These are phyloP conservation scores for Zaprionus africanus DNA, from an alignment of 1,140 invertebrate genomes.

Conservation along the genomic window DNA sequence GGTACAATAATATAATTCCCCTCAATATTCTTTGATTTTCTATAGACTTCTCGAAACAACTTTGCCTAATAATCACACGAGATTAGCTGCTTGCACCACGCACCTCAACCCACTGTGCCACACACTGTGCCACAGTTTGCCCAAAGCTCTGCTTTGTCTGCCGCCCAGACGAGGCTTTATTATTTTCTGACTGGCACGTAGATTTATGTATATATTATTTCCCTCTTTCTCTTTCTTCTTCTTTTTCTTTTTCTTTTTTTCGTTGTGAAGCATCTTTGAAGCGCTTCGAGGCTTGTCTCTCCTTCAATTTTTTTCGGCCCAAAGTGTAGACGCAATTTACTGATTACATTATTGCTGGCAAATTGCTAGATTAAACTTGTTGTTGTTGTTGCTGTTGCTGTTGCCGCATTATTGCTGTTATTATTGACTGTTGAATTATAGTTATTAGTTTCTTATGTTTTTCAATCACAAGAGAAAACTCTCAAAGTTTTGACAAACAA, in stretches of 20 bases:
- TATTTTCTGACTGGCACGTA: conserved; percentile 79
- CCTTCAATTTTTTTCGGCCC: conserved; percentile 37
- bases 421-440: conserved; percentile 73
- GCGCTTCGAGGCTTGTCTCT: conserved; percentile 54
- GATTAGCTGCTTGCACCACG: not conserved
- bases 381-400: conserved; percentile 32
- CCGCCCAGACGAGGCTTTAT: conserved; percentile 68
- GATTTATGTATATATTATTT: conserved; percentile 79
- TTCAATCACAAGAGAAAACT: conserved; percentile 28
- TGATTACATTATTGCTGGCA: conserved; percentile 80
- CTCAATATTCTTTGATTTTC: not conserved
- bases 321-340: conserved; percentile 78
- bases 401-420: conserved; percentile 58
- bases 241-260: conserved; percentile 38
- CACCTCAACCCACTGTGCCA: conserved; percentile 48
- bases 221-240: conserved; percentile 23
- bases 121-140: conserved; percentile 56
- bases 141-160: conserved; percentile 40
- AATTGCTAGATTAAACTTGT: conserved; percentile 78
- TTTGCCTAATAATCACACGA: not conserved
- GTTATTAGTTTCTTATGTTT: conserved; percentile 66
- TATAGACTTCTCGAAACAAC: not conserved
- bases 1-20: not conserved
- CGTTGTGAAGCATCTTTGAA: conserved; percentile 57
- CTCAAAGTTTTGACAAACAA: conserved; percentile 2